These are phyloP conservation scores for Acromyrmex echinatior DNA, from an alignment of 1,140 invertebrate genomes.

Conservation along the genomic window DNA sequence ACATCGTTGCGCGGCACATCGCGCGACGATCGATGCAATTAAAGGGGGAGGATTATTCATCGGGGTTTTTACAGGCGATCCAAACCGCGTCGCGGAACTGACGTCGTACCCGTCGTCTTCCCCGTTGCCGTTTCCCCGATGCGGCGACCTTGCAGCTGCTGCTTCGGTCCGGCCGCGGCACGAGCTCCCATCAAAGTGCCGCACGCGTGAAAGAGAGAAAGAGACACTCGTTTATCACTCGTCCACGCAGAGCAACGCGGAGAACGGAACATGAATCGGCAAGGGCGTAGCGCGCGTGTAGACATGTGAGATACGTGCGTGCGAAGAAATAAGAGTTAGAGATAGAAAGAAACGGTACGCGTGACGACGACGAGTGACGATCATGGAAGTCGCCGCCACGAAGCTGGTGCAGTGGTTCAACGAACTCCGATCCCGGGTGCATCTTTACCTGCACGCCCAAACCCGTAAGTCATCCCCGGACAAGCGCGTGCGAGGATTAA, in stretches of 20 bases:
- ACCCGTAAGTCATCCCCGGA: constrained; percentile 77
- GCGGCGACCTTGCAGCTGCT: background rate
- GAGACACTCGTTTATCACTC: background rate
- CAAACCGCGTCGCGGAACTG: background rate
- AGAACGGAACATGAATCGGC: background rate
- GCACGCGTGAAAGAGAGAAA: background rate
- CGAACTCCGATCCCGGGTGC: constrained; percentile 79
- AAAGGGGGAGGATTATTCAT: constrained; percentile 54
- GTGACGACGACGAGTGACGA: constrained; percentile 41
- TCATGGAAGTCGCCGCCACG: constrained; percentile 77
- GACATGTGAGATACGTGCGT: background rate
- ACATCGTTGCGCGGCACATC: constrained; percentile 1
- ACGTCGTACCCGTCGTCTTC: constrained; percentile 4
- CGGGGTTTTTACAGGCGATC: constrained; percentile 10
- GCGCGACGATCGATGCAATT: constrained; percentile 57
- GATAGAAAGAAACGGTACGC: constrained; percentile 16
- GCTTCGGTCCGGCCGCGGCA: background rate
- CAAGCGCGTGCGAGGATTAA: too few relatives aligned
- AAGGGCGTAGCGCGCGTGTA: background rate
- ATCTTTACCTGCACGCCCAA: constrained; percentile 78
- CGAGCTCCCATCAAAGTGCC: background rate
- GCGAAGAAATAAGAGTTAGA: background rate
- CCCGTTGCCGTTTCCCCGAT: background rate
- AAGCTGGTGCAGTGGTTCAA: constrained; percentile 82
- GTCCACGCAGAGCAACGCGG: too few relatives aligned